Conservation (phyloP, 2,888 invertebrate species). For the Conomelus anceps region DNA sequence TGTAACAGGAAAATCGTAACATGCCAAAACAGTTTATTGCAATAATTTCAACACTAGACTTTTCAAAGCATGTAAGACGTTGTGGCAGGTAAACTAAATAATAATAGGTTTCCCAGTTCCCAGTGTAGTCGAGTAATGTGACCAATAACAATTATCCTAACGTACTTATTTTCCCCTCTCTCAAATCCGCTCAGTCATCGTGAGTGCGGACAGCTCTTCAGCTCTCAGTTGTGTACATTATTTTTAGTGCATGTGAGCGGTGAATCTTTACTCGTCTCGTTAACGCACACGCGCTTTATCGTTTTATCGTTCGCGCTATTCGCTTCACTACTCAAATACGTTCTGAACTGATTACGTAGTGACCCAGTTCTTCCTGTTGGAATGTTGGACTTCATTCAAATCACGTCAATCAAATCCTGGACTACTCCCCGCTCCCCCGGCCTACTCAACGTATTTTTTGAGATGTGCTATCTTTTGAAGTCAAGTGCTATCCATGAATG, state of each 20-base stretch:
- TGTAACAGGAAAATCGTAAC: no score
- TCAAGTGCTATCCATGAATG: not conserved
- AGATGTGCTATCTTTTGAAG: not conserved
- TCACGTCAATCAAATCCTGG: not conserved
- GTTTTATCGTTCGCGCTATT: not conserved
- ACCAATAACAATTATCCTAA: not conserved
- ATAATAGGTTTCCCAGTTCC: not conserved
- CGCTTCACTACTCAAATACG: not conserved
- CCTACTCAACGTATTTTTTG: not conserved
- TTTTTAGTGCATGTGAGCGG: not conserved
- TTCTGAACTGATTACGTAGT: not conserved
- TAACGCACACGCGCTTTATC: no score
- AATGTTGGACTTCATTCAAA: not conserved
- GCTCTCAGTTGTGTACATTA: not conserved
- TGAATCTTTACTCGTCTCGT: not conserved
- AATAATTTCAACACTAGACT: no score
- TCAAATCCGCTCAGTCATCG: not conserved
- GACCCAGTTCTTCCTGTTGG: not conserved
- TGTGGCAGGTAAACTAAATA: not conserved
- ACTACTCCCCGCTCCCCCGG: not conserved
- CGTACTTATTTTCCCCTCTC: not conserved
- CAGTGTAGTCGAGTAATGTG: not conserved
- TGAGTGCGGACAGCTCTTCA: not conserved
- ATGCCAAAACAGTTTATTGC: no score
- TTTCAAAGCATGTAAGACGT: not conserved